phyloP scores from a whole-genome alignment of 2,888 invertebrate genomes.

The Argyresthia goedartella region DNA sequence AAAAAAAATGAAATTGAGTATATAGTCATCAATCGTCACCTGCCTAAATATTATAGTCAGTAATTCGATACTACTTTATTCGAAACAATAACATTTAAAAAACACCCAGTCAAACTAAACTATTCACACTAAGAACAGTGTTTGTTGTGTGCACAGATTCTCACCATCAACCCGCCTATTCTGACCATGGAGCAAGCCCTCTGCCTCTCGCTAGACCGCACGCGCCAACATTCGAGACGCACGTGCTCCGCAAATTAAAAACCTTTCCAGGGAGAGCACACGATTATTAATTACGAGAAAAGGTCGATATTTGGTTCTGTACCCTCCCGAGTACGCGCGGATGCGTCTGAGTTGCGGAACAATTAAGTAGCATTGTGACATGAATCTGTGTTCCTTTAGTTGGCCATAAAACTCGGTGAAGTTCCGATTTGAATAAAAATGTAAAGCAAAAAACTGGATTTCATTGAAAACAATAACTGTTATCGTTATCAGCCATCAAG shows the following conservation, averaged over 20 bases:
- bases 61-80: background rate
- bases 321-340: conserved; percentile 18
- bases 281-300: conserved; percentile 49
- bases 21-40: too few species aligned
- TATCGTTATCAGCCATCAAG: too few species aligned
- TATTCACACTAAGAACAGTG: conserved; percentile 1
- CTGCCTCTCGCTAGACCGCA: conserved; percentile 16
- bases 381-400: too few species aligned
- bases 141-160: background rate
- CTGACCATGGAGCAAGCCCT: background rate
- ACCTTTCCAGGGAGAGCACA: conserved; percentile 36
- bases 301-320: conserved; percentile 12
- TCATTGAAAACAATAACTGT: too few species aligned
- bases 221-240: conserved; percentile 52
- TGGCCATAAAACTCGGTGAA: too few species aligned
- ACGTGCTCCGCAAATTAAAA: conserved; percentile 62
- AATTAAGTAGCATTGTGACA: background rate
- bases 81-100: background rate
- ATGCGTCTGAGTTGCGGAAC: background rate
- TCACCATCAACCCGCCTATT: conserved; percentile 19
- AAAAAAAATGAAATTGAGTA: too few species aligned
- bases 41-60: too few species aligned
- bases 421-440: too few species aligned
- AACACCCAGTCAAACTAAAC: conserved; percentile 4
- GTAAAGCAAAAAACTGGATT: too few species aligned